Conservation (phyloP, 2,888 invertebrate genomes). For the Dynastes maya region DNA sequence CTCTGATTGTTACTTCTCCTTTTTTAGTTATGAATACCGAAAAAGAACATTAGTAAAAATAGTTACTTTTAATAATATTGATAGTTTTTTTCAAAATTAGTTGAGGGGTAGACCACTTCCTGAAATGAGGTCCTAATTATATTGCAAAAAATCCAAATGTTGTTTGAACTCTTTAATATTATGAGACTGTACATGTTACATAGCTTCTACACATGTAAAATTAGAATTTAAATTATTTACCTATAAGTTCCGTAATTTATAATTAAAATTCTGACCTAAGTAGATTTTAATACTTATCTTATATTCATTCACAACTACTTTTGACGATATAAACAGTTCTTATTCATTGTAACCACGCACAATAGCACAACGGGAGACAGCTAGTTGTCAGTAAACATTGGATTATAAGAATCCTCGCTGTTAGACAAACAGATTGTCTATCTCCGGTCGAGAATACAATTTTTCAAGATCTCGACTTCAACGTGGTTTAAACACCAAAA, state of each 20-base stretch:
- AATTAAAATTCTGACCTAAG: conserved; percentile 29
- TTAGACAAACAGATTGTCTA: conserved; percentile 50
- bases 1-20: no score
- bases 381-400: conserved; percentile 59
- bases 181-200: no score
- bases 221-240: background rate
- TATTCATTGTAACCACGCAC: conserved; percentile 46
- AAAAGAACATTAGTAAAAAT: no score
- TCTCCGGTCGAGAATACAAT: conserved; percentile 35
- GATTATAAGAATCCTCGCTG: conserved; percentile 61
- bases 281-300: conserved; percentile 23
- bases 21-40: no score
- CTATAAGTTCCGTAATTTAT: background rate
- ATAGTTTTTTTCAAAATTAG: no score
- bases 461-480: conserved; percentile 45
- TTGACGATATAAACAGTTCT: conserved; percentile 12
- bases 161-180: no score
- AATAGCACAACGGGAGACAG: conserved; percentile 56
- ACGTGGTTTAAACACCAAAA: conserved; percentile 39
- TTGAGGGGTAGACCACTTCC: no score
- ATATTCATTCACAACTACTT: conserved; percentile 42
- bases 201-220: background rate
- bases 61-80: no score
- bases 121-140: no score
- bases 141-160: no score